These are phyloP conservation scores for Mesorhabditis belari DNA, from an alignment of 2,888 invertebrate genomes.

Conservation along the genomic window DNA sequence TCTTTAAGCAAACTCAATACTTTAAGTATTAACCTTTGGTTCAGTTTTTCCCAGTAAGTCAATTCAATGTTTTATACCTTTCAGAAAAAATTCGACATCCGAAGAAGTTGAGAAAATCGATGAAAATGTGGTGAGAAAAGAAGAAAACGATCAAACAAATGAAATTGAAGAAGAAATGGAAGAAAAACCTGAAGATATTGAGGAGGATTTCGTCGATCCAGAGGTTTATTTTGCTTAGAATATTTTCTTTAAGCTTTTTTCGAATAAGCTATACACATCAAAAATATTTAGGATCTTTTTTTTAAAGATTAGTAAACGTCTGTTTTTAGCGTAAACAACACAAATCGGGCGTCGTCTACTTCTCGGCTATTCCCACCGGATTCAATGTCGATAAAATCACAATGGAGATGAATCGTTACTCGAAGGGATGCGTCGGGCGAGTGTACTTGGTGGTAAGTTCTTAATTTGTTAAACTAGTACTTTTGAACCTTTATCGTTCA, in stretches of 20 bases:
- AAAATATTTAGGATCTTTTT: background rate
- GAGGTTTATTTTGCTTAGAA: constrained; percentile 9
- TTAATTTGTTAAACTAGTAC: background rate
- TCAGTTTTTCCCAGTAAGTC: background rate
- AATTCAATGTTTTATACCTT: background rate
- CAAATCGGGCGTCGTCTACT: constrained; percentile 40
- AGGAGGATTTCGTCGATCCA: constrained; percentile 7
- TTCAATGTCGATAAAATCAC: constrained; percentile 36
- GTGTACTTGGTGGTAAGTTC: constrained; percentile 37
- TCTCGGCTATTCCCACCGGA: constrained; percentile 42
- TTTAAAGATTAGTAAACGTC: background rate
- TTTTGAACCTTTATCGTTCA: background rate
- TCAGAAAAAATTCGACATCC: background rate
- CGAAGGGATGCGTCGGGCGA: constrained; percentile 38
- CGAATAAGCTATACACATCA: background rate
- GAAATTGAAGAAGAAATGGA: constrained; percentile 1
- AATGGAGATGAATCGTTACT: constrained; percentile 33
- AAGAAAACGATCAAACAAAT: constrained; percentile 7
- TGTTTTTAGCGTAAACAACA: constrained; percentile 6
- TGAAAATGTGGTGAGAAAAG: constrained; percentile 1
- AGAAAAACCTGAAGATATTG: constrained; percentile 1
- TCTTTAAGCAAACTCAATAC: too few species aligned
- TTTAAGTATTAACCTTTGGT: background rate
- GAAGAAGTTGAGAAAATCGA: constrained; percentile 4
- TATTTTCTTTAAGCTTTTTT: constrained; percentile 1